Base-by-base conservation (phyloP, 2,888 invertebrate genomes). In the Glaucopsyche alexis region DNA sequence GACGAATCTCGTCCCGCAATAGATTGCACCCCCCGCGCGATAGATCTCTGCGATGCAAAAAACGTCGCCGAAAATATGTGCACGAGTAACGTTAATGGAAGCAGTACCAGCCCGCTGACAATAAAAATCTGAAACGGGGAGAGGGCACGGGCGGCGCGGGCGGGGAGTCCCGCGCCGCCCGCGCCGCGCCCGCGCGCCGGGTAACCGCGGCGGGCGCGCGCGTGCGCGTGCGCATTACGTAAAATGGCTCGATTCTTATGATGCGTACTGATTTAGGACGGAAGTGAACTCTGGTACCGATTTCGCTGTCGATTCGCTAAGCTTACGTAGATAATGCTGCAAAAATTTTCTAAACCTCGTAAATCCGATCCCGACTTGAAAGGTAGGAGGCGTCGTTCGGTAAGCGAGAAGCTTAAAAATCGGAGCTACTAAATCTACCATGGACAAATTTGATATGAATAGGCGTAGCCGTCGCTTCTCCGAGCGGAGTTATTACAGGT, bases 221-320 rank as follows among this genome's bases (percentile, higher is more conserved):
- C 84, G 83, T 83, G 87, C 86, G 85, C 89, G 88, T 89, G 91
- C 91, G 90, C 90, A 90, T 92, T 92, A 92, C 92, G 88, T 92
- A 92, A 93, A 93, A 93, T 93, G 92, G 92, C 92, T 93, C 92
- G 92, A 92, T 90, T 91, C 89, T 87, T 90, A 92, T 90, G 88
- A 91, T 91, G 92, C 92, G 84, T 91, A 91, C 90, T 92, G 92
- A 91, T 86, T 91, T 91, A 92, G 92, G 92, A 93, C 92, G 92
- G 92, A 93, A 92, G 92, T 93, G 92, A 91, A 91, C 85, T 90
- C 90, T 92, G 91, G 91, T 93, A 91, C 87, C 90, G 90, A 91
- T 90, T 90, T 90, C 90, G 90, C 90, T 90, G 91, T 89, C 90
- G 92, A 89, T 87, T 88, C 87, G 88, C 88, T 89, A 91, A 92